These are phyloP conservation scores for Psittacula cyanocephala DNA, from an alignment of 2,113 vertebrate genomes.

Conservation along the genomic window DNA sequence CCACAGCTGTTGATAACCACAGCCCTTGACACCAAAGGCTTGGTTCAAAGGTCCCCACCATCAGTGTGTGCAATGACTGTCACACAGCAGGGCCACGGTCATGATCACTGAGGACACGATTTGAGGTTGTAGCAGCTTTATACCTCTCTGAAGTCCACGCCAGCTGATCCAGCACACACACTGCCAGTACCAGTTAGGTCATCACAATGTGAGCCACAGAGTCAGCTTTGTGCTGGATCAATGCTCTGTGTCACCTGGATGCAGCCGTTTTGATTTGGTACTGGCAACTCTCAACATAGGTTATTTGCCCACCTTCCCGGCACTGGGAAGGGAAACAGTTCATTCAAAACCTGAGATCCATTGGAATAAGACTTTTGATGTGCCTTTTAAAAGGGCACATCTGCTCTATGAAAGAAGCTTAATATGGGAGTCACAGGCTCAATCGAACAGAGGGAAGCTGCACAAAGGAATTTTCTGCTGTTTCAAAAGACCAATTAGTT, in stretches of 20 bases:
- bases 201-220: not conserved
- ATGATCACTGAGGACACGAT: not conserved
- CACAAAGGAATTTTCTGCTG: not conserved
- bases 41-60: not conserved
- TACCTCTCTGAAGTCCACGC: not conserved
- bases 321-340: not conserved
- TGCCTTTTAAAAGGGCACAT: not conserved
- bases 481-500: not conserved
- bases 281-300: not conserved
- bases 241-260: not conserved
- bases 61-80: accelerated
- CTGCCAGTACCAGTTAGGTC: not conserved
- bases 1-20: not conserved
- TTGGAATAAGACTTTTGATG: not conserved
- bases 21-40: not conserved
- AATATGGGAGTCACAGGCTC: not conserved
- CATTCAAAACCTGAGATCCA: not conserved
- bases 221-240: not conserved
- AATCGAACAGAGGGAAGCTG: not conserved
- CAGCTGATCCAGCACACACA: not conserved
- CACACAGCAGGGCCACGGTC: not conserved
- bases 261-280: not conserved
- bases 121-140: not conserved
- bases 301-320: not conserved
- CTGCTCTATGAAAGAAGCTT: not conserved